These are phyloP conservation scores for Loripinus fragilis DNA, from an alignment of 2,888 invertebrate genomes.

Conservation along the genomic window DNA sequence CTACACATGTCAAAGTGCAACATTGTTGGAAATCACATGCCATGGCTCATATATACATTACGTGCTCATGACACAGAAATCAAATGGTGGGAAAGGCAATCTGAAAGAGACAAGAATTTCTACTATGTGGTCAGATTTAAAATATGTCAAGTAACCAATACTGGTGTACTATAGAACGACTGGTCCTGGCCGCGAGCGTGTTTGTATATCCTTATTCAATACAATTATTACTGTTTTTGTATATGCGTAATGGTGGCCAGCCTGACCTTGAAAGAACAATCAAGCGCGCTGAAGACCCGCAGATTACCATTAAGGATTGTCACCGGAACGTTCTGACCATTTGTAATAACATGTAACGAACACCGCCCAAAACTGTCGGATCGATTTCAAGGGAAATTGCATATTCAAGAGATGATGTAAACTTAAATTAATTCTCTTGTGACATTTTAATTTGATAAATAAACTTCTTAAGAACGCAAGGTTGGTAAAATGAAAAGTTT, in stretches of 20 bases:
- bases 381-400: constrained; percentile 17
- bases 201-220: constrained; percentile 51
- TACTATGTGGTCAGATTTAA: not conserved
- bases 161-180: not conserved
- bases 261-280: constrained; percentile 10
- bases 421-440: constrained; percentile 10
- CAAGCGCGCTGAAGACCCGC: not conserved
- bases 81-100: not conserved
- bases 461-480: not conserved
- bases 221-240: constrained; percentile 24
- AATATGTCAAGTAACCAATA: constrained; percentile 5
- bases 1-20: too few relatives aligned
- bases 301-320: constrained; percentile 1
- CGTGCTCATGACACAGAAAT: too few relatives aligned
- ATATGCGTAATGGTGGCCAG: constrained; percentile 12
- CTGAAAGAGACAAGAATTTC: not conserved
- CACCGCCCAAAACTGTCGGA: constrained; percentile 9
- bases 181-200: constrained; percentile 22
- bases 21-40: too few relatives aligned
- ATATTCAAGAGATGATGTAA: constrained; percentile 16
- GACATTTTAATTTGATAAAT: constrained; percentile 19
- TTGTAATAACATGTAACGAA: constrained; percentile 2
- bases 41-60: too few relatives aligned
- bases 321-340: constrained; percentile 7
- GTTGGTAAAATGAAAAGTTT: not conserved